phyloP scores from a whole-genome alignment of 37 sponge, comb jelly and placozoan species.

The Sycon ciliatum region DNA sequence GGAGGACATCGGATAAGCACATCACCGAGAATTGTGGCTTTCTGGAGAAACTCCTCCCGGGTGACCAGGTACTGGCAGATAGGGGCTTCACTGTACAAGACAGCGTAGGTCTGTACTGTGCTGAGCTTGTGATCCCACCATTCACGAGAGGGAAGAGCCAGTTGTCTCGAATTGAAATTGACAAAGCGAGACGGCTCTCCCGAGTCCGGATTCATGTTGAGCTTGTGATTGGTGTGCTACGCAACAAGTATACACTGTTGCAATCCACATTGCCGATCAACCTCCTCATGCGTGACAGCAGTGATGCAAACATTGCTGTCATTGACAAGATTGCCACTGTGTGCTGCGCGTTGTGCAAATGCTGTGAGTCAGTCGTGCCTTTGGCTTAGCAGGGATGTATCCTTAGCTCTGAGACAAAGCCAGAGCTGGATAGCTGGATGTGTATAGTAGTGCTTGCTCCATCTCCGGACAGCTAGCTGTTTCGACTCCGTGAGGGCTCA shows the following conservation, averaged over 20 bases:
- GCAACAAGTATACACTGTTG: constrained; percentile 43
- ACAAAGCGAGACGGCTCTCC: constrained; percentile 26
- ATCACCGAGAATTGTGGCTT: constrained; percentile 52
- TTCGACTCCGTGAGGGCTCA: too few species aligned
- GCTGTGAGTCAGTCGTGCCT: constrained; percentile 36
- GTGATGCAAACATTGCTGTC: constrained; percentile 11
- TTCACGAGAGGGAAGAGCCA: constrained; percentile 56
- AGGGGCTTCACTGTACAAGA: constrained; percentile 44
- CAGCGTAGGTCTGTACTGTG: constrained; percentile 29
- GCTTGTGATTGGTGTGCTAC: constrained; percentile 41
- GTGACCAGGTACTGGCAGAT: constrained; percentile 40
- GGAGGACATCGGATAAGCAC: constrained; percentile 41
- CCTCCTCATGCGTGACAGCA: constrained; percentile 26
- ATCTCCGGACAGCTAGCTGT: too few species aligned
- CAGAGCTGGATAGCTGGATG: too few species aligned
- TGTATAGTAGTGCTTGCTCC: too few species aligned
- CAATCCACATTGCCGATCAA: constrained; percentile 44
- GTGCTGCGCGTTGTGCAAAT: constrained; percentile 41
- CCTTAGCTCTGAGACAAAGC: too few species aligned
- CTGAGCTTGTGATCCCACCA: constrained; percentile 36
- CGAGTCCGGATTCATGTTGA: constrained; percentile 55
- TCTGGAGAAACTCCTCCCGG: constrained; percentile 23
- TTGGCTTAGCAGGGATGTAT: too few species aligned
- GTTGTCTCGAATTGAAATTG: constrained; percentile 37
- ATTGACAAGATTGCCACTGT: constrained; percentile 46